Percentiles rank a stretch among this genome's conserved stretches.
phyloP scores from a whole-genome alignment of 1,140 invertebrate species.

The Ceratina japonica region DNA sequence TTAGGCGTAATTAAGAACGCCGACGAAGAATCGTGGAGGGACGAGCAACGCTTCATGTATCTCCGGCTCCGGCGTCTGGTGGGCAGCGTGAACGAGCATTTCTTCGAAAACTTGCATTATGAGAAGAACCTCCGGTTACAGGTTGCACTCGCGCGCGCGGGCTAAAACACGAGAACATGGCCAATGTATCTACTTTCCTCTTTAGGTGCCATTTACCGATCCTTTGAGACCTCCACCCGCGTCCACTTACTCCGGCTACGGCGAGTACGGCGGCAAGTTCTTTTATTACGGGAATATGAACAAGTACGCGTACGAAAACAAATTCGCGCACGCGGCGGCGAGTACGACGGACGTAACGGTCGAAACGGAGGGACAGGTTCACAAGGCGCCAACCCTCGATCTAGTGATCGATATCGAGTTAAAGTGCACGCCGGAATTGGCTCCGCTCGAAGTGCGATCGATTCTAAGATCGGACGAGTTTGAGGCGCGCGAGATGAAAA shows the following conservation, averaged over 20 bases:
- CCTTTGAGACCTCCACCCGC: slow-evolving; percentile 57
- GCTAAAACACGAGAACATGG: too few species aligned
- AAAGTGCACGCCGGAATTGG: slow-evolving; percentile 73
- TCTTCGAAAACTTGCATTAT: slow-evolving; percentile 68
- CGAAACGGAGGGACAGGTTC: slow-evolving; percentile 25
- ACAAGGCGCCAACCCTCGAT: slow-evolving; percentile 56
- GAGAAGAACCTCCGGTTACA: slow-evolving; percentile 63
- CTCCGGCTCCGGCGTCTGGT: slow-evolving; percentile 73
- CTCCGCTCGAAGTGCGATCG: slow-evolving; percentile 66
- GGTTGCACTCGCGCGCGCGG: background rate
- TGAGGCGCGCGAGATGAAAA: slow-evolving; percentile 49
- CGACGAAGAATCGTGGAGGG: slow-evolving; percentile 71
- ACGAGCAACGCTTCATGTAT: slow-evolving; percentile 76
- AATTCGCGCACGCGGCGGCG: slow-evolving; percentile 50
- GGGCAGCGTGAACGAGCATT: slow-evolving; percentile 70
- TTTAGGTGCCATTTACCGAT: slow-evolving; percentile 7
- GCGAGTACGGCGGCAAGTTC: slow-evolving; percentile 74
- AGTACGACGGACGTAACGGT: slow-evolving; percentile 39
- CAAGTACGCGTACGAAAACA: slow-evolving; percentile 72
- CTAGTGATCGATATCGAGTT: slow-evolving; percentile 69
- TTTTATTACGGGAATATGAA: slow-evolving; percentile 78
- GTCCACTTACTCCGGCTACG: slow-evolving; percentile 75
- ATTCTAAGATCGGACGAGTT: slow-evolving; percentile 65
- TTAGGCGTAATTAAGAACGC: slow-evolving; percentile 60
- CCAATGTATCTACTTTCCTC: background rate